Evolutionary conservation across 2,888 invertebrate species (phyloP).

Genomic region (Micoletzkya japonica): DNA sequence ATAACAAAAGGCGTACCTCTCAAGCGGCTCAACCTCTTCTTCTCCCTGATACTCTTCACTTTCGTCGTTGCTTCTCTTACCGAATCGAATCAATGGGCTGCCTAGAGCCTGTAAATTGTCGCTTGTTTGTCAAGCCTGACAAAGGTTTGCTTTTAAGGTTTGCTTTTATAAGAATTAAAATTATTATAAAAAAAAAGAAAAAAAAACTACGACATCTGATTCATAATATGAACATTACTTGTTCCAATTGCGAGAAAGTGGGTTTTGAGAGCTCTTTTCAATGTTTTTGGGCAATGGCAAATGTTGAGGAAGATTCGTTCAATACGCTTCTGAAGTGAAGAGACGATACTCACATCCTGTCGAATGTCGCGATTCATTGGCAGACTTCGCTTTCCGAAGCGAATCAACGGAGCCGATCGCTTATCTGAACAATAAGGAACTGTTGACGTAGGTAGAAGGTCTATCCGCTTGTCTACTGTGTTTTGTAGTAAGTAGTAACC

Average conservation of each 20-base stretch:
- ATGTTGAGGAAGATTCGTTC: too few relatives aligned
- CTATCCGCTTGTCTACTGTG: too few relatives aligned
- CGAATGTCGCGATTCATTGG: constrained; percentile 3
- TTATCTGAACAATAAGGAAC: constrained; percentile 5
- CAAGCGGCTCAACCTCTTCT: constrained; percentile 15
- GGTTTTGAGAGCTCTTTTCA: too few relatives aligned
- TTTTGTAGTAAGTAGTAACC: too few relatives aligned
- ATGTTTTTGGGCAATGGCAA: too few relatives aligned
- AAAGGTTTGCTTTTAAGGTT: not conserved
- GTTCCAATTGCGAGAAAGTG: too few relatives aligned
- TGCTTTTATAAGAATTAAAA: not conserved
- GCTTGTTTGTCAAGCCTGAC: not conserved
- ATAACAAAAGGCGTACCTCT: constrained; percentile 12
- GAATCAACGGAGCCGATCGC: constrained; percentile 42
- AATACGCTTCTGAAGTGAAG: not conserved
- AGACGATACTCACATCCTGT: constrained; percentile 9
- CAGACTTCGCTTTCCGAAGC: constrained; percentile 50
- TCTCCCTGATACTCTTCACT: constrained; percentile 24
- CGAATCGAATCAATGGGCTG: constrained; percentile 54
- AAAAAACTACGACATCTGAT: too few relatives aligned
- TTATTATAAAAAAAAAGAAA: not conserved
- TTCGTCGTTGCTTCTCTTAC: constrained; percentile 45
- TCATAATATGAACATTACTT: too few relatives aligned
- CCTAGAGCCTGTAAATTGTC: constrained; percentile 31
- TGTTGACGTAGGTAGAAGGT: too few relatives aligned